Base-by-base conservation (phyloP, 2,113 vertebrate genomes). In the Melanerpes formicivorus region DNA sequence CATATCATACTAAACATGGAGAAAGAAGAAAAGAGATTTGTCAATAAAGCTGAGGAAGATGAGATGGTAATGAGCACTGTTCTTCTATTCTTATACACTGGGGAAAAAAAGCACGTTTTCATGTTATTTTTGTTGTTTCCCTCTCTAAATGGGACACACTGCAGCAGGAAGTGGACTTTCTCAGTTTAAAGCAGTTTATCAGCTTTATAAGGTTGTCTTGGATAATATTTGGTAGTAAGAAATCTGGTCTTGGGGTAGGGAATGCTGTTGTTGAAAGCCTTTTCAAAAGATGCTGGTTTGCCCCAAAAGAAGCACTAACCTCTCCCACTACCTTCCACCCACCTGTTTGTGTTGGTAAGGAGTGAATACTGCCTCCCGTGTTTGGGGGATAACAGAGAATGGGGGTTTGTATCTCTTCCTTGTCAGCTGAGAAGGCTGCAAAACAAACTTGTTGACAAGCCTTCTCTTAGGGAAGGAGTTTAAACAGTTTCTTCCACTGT, bases 11-110 rank as follows among this genome's bases (percentile, higher is more conserved):
- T 94, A 97, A 98, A 97, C 91, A 99, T 99, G 99, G 99, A 99
- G 96, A 99, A 98, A 92, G 98, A 98, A 97, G 98, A 99, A 91
- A 96, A 98, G 77, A 98, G 99, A 91, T 96, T 98, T 84, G 96
- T 99, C 94, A 99, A 99, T 95, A 98, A 98, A 95, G 98, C 98
- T 76, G 98, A 98, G 88, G 99, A 99, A 96, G 99, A 99, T 96
- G 99, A 99, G 97, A 99, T 99, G 99, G 99, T 99, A 97, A 95
- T 66, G 5, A 25, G 30, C 85, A 90, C 70, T 85, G 9, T 91
- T 84, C 1, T 3, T 69, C 58, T 85, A 4, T n/a, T 91, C 63
- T 70, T 85, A 40, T 72, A 65, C 7, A 80, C 4, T 46, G 88
- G 73, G 88, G 73, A 40, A 64, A 69, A 76, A 40, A 62, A 65